These are phyloP conservation scores for Melanargia galathea DNA, from an alignment of 2,888 invertebrate genomes.

Conservation along the genomic window DNA sequence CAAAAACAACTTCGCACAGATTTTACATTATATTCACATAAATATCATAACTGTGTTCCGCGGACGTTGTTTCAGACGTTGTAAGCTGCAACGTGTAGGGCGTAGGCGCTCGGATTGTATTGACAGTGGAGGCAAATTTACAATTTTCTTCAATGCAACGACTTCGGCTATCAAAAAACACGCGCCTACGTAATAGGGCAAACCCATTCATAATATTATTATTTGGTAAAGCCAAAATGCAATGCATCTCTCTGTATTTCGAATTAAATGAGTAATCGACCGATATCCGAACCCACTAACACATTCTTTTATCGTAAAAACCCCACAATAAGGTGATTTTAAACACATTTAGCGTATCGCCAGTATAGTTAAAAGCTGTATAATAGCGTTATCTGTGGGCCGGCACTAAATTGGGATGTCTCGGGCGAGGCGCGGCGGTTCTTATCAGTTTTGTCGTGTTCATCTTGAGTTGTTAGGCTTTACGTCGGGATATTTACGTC, in stretches of 20 bases:
- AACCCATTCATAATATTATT: neutral
- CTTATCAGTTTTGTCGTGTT: slow-evolving; percentile 81
- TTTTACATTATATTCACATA: slow-evolving; percentile 34
- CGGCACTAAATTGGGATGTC: slow-evolving; percentile 82
- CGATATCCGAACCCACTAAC: slow-evolving; percentile 46
- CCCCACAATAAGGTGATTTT: slow-evolving; percentile 69
- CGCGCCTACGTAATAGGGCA: slow-evolving; percentile 16
- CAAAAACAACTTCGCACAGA: slow-evolving; percentile 22
- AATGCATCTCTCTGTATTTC: slow-evolving; percentile 30
- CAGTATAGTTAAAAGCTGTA: slow-evolving; percentile 81
- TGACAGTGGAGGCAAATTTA: slow-evolving; percentile 37
- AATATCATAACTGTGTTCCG: slow-evolving; percentile 31
- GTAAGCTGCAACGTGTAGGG: slow-evolving; percentile 41
- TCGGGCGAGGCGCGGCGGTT: slow-evolving; percentile 67
- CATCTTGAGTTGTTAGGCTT: slow-evolving; percentile 82
- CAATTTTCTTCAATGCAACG: slow-evolving; percentile 36
- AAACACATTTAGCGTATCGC: slow-evolving; percentile 79
- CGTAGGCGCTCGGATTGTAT: slow-evolving; percentile 41
- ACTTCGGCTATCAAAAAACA: slow-evolving; percentile 34
- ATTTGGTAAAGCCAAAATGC: slow-evolving; percentile 10
- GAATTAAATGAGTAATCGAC: slow-evolving; percentile 44
- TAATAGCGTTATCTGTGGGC: slow-evolving; percentile 79
- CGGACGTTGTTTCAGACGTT: slow-evolving; percentile 36
- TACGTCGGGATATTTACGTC: slow-evolving; percentile 77
- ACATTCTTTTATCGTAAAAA: slow-evolving; percentile 57